Evolutionary conservation across 1,140 invertebrate species (phyloP), one percentile per base, ranked within the genome.

Genomic region (Palaemon carinicauda): DNA sequence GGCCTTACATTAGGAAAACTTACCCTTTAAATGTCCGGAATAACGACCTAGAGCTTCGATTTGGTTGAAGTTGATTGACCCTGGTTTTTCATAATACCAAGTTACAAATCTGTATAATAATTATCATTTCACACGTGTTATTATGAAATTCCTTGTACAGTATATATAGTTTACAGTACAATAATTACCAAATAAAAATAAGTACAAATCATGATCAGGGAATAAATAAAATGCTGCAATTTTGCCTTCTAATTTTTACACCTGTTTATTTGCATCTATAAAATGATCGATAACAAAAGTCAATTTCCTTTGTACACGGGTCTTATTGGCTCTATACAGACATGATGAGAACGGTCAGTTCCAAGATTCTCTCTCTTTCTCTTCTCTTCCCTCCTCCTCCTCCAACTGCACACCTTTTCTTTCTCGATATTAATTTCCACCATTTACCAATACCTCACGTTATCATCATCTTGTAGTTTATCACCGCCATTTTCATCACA

Each of bases 201-300:
- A n/a, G n/a, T n/a, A n/a, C n/a, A n/a, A n/a, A n/a, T n/a, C n/a
- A n/a, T n/a, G n/a, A n/a, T n/a, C n/a, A n/a, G 9, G 24, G n/a
- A 84, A 84, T 84, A 33, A 84, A 84, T 77, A 50, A 24, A 50
- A 84, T 24, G 7, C 41, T 41, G 41, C 41, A 41, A 41, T 31
- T 56, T 77, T 84, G 74, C 74, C 74, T 77, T 78, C 82, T 84
- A 84, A 75, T 84, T 75, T 81, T 87, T 87, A 87, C 85, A 87
- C 79, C 79, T 80, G 79, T 87, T 87, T 87, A 87, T 80, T 87
- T 87, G 85, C 85, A 87, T 87, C 85, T 87, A 87, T 87, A 87
- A 87, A 87, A 87, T 87, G 85, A 87, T 87, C 77, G 85, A 81
- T 87, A 87, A 87, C 85, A 87, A 87, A 87, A 87, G 82, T 80